Conservation (phyloP, 2,797 vertebrate species). For the Emys orbicularis region DNA sequence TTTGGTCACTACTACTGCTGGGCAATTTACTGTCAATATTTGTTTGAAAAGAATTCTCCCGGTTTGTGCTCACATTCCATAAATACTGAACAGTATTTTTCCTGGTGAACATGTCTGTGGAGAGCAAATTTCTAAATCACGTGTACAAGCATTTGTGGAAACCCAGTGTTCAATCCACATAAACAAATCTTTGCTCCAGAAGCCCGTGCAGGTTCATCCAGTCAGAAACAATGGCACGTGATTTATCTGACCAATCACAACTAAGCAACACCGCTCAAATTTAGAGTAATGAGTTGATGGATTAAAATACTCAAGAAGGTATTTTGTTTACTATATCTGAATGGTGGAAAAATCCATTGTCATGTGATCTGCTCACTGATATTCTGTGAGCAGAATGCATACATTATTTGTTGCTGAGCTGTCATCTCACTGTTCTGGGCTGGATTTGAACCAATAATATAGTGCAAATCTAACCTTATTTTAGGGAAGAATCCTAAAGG, state of each 20-base stretch:
- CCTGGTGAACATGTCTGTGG: background rate
- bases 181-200: background rate
- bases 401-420: background rate
- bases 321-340: conserved; percentile 50
- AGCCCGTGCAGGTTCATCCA: background rate
- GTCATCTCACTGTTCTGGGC: conserved; percentile 21
- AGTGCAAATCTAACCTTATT: conserved; percentile 32
- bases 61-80: background rate
- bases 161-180: background rate
- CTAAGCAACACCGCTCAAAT: background rate
- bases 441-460: background rate
- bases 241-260: conserved; percentile 7
- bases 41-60: background rate
- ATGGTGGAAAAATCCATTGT: background rate
- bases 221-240: conserved; percentile 4
- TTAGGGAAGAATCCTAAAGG: conserved; percentile 40
- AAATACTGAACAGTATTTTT: background rate
- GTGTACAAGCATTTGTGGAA: fast-evolving
- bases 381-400: background rate
- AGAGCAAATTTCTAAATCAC: conserved; percentile 41
- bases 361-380: background rate
- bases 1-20: background rate
- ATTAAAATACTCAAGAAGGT: background rate
- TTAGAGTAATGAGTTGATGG: background rate
- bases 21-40: background rate